Base-by-base conservation (phyloP, 2,888 invertebrate species). In the Lepidochrysops patricia region DNA sequence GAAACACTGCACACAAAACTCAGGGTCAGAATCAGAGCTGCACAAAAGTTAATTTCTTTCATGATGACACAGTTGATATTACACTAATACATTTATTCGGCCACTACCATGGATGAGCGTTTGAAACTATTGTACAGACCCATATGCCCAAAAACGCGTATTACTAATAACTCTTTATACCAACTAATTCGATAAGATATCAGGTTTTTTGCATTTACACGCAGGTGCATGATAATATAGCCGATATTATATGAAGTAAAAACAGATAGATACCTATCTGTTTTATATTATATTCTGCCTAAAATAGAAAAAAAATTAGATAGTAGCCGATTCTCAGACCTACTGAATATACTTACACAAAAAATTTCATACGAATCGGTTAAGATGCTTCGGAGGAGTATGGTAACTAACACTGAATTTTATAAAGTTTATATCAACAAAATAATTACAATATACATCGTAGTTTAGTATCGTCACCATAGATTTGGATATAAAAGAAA, bases 1-100 rank as follows among this genome's bases (percentile, higher is more conserved):
- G 68, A 67, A 26, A 69, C 79, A 32, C 49, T 9, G 68, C 68
- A 59, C 66, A 70, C 70, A 73, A 79, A 43, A 79, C 56, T 62
- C 72, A 72, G 63, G 79, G 37, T 50, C 76, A 63, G 48, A 57
- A 37, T 62, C 64, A 70, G n/a, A 64, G 43, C 54, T 3, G 54
- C 15, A 5, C 15, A 12, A 23, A 23, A 43, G 19, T 43, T 43
- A 1, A 54, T 12, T 15, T 54, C 32, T 9, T 9, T 29, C 54
- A 54, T 54, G 4, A 19, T 43, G 43, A 15, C 29, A 29, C 43
- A 9, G 7, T 15, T 43, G 15, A 5, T 19, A 15, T 43, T 43
- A 19, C 43, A 43, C 43, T 19, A 23, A 1, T 29, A 43, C 43
- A 43, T 43, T 43, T 9, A 3, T 19, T 19, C 0, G 19, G 43